Conservation (phyloP, 2,888 invertebrate genomes). For the Carterocephalus palaemon region DNA sequence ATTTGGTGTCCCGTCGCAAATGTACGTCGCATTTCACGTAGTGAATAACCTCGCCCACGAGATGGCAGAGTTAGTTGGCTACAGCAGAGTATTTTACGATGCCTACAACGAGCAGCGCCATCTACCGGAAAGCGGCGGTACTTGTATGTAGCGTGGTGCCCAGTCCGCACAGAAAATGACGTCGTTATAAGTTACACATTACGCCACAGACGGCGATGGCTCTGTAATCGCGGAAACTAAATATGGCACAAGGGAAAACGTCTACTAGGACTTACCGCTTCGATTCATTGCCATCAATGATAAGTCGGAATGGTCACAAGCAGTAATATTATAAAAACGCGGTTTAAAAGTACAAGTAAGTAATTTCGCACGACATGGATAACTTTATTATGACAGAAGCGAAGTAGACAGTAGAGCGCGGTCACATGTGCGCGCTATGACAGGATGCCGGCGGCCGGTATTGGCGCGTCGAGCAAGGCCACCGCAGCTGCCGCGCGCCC, state of each 20-base stretch:
- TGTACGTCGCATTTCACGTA: too few relatives aligned
- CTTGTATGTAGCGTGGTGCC: background rate
- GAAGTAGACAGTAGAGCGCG: slow-evolving; percentile 40
- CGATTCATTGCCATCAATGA: slow-evolving; percentile 50
- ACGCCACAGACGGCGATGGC: slow-evolving; percentile 34
- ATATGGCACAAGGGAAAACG: slow-evolving; percentile 25
- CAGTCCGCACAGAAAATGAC: background rate
- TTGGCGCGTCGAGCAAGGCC: slow-evolving; percentile 47
- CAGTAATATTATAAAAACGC: slow-evolving; percentile 24
- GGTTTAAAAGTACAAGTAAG: slow-evolving; percentile 30
- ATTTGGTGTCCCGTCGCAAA: too few relatives aligned
- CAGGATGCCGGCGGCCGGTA: slow-evolving; percentile 44
- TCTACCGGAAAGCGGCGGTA: slow-evolving; percentile 33
- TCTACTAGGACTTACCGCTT: slow-evolving; percentile 52
- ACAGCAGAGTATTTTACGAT: too few relatives aligned
- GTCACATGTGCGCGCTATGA: slow-evolving; percentile 69
- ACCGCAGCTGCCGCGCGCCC: slow-evolving; percentile 39
- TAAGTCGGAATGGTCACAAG: slow-evolving; percentile 31
- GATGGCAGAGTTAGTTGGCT: too few relatives aligned
- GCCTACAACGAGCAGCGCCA: too few relatives aligned
- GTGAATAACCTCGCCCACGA: too few relatives aligned
- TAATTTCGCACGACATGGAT: slow-evolving; percentile 11
- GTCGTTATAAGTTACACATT: slow-evolving; percentile 20
- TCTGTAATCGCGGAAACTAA: slow-evolving; percentile 31
- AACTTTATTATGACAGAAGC: slow-evolving; percentile 27